Evolutionary conservation across 2,797 vertebrate genomes (phyloP).

Genomic region (Molossus alvarezi): DNA sequence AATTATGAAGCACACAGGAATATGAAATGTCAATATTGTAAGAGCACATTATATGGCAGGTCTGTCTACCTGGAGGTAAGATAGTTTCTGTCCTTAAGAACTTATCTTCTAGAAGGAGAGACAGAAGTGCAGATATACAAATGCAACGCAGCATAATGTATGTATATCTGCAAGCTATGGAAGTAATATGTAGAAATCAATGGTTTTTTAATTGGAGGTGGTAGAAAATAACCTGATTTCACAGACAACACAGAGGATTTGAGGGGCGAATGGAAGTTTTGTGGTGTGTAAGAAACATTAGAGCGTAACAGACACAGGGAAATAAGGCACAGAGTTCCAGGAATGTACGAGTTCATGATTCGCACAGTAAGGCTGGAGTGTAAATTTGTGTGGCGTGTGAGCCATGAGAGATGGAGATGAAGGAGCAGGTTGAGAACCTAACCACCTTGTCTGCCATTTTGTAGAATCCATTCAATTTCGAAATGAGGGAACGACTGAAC

Average conservation of each 20-base stretch:
- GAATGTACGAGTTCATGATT: neutral
- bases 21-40: neutral
- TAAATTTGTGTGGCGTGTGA: neutral
- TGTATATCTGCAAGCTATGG: neutral
- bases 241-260: neutral
- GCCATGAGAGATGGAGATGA: neutral
- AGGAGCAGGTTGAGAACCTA: neutral
- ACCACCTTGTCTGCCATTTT: neutral
- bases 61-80: neutral
- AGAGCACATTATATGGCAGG: neutral
- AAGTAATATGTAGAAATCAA: neutral
- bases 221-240: conserved; percentile 48
- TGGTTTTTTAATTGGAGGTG: neutral
- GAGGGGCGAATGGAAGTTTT: neutral
- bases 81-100: conserved; percentile 14
- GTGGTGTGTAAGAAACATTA: neutral
- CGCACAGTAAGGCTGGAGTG: neutral
- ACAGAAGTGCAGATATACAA: neutral
- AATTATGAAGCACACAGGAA: neutral
- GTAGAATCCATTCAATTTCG: conserved; percentile 6
- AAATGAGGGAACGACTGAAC: neutral
- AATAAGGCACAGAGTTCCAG: neutral
- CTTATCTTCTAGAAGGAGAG: neutral
- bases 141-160: neutral
- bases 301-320: neutral